phyloP scores from a whole-genome alignment of 2,797 vertebrate genomes.

The Sebastes dallii region DNA sequence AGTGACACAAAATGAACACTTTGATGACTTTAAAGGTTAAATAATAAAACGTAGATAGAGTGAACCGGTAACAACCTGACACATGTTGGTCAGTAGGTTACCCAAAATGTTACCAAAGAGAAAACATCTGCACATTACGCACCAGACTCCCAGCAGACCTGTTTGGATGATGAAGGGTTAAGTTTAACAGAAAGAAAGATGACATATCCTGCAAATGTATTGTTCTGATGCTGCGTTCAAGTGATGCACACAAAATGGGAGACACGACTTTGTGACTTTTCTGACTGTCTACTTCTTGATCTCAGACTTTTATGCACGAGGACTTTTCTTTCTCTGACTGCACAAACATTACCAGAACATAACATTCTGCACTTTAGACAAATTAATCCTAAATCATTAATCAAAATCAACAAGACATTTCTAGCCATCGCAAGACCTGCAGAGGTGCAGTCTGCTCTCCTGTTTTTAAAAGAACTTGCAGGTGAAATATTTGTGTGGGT shows the following conservation, averaged over 20 bases:
- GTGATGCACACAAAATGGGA: background rate
- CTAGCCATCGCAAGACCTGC: background rate
- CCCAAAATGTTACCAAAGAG: background rate
- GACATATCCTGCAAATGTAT: slow-evolving; percentile 26
- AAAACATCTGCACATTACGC: background rate
- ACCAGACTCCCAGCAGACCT: background rate
- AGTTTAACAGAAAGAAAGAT: slow-evolving; percentile 26
- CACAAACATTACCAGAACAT: background rate
- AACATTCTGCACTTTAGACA: no score
- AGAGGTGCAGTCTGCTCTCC: background rate
- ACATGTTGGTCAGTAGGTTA: background rate
- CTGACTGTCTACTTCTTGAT: background rate
- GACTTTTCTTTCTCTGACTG: background rate
- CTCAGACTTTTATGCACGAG: background rate
- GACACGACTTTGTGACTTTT: background rate
- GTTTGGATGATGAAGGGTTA: slow-evolving; percentile 64
- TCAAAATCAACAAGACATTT: fast-evolving
- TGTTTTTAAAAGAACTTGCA: background rate
- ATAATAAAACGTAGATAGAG: background rate
- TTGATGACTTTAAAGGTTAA: background rate
- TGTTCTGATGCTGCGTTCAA: slow-evolving; percentile 55
- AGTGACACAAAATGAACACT: background rate
- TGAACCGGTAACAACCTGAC: background rate
- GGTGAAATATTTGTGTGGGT: background rate
- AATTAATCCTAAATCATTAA: background rate